Percentiles rank a stretch among this genome's conserved stretches.
Evolutionary conservation across 1,140 invertebrate species (phyloP).

Genomic region (Cecropterus lyciades): DNA sequence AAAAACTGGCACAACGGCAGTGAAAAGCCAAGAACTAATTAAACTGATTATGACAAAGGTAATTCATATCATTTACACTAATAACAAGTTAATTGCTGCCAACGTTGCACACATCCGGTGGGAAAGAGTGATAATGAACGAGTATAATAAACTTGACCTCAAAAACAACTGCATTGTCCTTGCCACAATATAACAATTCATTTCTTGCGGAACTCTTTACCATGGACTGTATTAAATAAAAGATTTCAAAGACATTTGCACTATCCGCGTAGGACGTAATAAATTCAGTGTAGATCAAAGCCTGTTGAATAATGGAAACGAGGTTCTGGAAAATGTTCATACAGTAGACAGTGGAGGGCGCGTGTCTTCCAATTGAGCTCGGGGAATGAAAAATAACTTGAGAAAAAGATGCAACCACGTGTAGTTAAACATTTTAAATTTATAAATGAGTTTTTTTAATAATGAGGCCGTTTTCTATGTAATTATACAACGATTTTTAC

Average conservation of each 20-base stretch:
- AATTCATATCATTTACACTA: conserved; percentile 25
- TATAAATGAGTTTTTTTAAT: background rate
- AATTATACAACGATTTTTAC: too few species aligned
- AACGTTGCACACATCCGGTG: conserved; percentile 25
- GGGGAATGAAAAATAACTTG: background rate
- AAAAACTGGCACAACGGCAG: background rate
- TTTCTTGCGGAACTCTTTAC: background rate
- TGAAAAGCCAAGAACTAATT: conserved; percentile 5
- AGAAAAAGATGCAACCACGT: background rate
- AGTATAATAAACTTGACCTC: conserved; percentile 26
- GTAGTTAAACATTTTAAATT: background rate
- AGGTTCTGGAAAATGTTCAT: conserved; percentile 17
- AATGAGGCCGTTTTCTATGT: too few species aligned
- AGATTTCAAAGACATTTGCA: conserved; percentile 21
- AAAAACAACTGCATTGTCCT: conserved; percentile 11
- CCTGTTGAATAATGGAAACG: conserved; percentile 35
- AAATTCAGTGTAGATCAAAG: conserved; percentile 31
- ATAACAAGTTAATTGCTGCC: conserved; percentile 30
- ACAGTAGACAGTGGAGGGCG: conserved; percentile 14
- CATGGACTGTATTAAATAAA: conserved; percentile 25
- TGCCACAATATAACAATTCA: conserved; percentile 13
- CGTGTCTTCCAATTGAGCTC: background rate
- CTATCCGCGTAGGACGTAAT: conserved; percentile 31
- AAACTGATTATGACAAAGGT: conserved; percentile 21
- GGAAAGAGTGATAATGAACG: conserved; percentile 28